Conservation (phyloP, 2,113 vertebrate species). For the Peromyscus polionotus region DNA sequence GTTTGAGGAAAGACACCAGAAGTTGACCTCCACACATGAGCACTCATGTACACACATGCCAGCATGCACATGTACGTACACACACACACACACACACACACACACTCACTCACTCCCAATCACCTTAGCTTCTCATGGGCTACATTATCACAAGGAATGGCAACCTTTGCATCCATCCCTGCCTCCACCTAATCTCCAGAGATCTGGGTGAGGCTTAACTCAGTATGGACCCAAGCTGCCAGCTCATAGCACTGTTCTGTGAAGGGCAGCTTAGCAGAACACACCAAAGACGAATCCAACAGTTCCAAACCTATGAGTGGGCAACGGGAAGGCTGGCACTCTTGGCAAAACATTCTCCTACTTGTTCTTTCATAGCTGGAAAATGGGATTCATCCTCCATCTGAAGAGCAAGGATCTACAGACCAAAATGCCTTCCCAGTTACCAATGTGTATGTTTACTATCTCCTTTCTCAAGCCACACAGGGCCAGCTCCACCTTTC, state of each 20-base stretch:
- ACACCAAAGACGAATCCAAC: neutral
- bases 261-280: neutral
- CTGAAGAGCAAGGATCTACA: neutral
- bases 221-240: neutral
- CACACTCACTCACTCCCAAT: neutral
- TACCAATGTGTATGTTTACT: neutral
- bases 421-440: neutral
- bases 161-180: neutral
- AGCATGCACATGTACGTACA: neutral
- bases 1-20: neutral
- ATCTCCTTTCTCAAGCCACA: constrained; percentile 8
- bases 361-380: neutral
- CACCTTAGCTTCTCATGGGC: neutral
- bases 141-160: neutral
- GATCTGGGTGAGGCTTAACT: neutral
- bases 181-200: no score
- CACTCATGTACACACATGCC: neutral
- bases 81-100: neutral
- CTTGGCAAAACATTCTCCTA: neutral
- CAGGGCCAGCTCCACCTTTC: neutral
- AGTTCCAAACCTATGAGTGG: neutral
- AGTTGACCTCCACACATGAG: neutral
- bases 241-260: neutral
- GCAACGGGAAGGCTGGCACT: neutral
- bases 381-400: neutral